phyloP scores from a whole-genome alignment of 2,888 invertebrate genomes.

The Cremastinae sp. region DNA sequence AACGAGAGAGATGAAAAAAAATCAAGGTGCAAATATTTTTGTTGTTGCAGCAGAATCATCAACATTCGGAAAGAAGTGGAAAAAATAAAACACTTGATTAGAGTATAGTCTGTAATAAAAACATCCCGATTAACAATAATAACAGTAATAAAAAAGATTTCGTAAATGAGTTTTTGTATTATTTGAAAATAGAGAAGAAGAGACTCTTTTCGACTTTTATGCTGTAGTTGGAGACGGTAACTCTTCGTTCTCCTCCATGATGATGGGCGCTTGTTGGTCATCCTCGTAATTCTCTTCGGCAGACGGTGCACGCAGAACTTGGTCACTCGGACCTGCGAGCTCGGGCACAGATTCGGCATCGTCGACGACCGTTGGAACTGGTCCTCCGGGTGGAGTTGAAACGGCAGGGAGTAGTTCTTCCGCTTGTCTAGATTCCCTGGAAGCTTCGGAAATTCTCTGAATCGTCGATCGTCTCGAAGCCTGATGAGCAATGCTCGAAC shows the following conservation, averaged over 20 bases:
- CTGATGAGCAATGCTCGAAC: constrained; percentile 39
- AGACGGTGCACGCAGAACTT: constrained; percentile 28
- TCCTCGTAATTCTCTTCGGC: constrained; percentile 4
- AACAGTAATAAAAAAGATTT: constrained; percentile 67
- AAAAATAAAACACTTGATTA: constrained; percentile 65
- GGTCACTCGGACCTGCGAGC: constrained; percentile 16
- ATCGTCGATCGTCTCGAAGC: constrained; percentile 37
- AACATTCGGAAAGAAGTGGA: constrained; percentile 65
- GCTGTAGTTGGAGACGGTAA: background rate
- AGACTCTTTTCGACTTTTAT: background rate
- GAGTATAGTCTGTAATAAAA: constrained; percentile 71
- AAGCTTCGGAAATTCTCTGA: constrained; percentile 27
- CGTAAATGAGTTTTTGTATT: constrained; percentile 66
- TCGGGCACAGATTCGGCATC: constrained; percentile 38
- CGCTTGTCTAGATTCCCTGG: constrained; percentile 24
- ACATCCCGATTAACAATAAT: constrained; percentile 71
- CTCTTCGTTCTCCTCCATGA: constrained; percentile 12
- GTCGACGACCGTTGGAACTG: constrained; percentile 35
- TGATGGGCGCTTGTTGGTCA: constrained; percentile 18
- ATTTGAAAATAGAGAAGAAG: background rate
- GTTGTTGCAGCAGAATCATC: constrained; percentile 70
- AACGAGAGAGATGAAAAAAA: constrained; percentile 22
- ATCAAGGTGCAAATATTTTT: constrained; percentile 72
- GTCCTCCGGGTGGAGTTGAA: constrained; percentile 39
- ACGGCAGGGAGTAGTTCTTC: constrained; percentile 22